Evolutionary conservation across 2,113 vertebrate species (phyloP).

Genomic region (Bufo gargarizans): DNA sequence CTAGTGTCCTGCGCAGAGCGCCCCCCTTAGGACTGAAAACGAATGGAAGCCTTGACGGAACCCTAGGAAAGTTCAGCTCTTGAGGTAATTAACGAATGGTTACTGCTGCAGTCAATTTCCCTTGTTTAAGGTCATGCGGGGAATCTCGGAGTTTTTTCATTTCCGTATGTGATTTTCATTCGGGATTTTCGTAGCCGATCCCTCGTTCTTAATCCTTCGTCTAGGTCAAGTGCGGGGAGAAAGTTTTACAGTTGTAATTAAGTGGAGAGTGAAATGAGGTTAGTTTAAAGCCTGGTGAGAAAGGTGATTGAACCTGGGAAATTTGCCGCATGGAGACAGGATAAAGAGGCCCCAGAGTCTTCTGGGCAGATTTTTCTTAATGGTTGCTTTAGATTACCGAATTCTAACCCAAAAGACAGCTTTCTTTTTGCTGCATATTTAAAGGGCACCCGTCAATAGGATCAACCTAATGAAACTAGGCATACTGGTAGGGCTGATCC

Average conservation of each 20-base stretch:
- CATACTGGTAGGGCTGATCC: too few relatives aligned
- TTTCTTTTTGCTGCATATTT: background rate
- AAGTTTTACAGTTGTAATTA: constrained; percentile 48
- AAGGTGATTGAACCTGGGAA: constrained; percentile 13
- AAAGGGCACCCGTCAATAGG: background rate
- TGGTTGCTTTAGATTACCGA: background rate
- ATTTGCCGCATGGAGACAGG: background rate
- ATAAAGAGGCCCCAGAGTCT: background rate
- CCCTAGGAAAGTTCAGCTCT: background rate
- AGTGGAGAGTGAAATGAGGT: constrained; percentile 27
- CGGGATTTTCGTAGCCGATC: background rate
- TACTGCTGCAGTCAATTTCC: background rate
- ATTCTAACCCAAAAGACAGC: background rate
- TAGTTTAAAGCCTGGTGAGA: constrained; percentile 15
- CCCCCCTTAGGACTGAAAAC: background rate
- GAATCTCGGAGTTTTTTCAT: constrained; percentile 8
- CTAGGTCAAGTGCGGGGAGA: constrained; percentile 34
- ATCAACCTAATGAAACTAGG: too few relatives aligned
- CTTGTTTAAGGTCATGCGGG: background rate
- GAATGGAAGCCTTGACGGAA: background rate
- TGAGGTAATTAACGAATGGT: constrained; percentile 22
- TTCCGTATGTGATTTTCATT: background rate
- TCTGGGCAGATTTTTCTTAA: background rate
- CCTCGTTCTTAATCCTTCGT: constrained; percentile 17
- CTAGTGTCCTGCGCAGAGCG: background rate